phyloP scores from a whole-genome alignment of 2,113 vertebrate genomes.

The Silurus glanis region DNA sequence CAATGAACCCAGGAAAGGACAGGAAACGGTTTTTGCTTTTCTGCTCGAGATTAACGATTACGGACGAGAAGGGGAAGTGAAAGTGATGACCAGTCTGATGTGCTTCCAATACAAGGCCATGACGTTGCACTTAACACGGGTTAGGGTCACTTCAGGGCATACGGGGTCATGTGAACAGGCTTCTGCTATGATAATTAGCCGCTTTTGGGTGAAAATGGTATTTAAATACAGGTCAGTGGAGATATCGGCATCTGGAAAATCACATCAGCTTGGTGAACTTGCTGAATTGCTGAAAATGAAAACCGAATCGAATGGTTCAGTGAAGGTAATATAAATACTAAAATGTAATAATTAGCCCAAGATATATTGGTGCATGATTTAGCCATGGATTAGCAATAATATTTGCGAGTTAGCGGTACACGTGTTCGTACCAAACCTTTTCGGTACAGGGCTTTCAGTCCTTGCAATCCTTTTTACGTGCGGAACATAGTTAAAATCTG shows the following conservation, averaged over 20 bases:
- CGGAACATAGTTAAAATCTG: too few relatives aligned
- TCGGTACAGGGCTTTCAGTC: too few relatives aligned
- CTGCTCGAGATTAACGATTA: conserved; percentile 29
- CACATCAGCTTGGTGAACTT: not conserved
- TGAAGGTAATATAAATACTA: not conserved
- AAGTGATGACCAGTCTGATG: conserved; percentile 20
- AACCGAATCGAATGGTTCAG: too few relatives aligned
- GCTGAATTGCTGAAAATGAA: too few relatives aligned
- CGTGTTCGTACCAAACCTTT: too few relatives aligned
- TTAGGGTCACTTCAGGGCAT: conserved; percentile 15
- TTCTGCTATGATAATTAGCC: conserved; percentile 13
- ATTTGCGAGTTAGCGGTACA: too few relatives aligned
- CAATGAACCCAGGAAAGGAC: conserved; percentile 23
- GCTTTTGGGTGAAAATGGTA: not conserved
- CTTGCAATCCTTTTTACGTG: too few relatives aligned
- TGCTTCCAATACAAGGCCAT: not conserved
- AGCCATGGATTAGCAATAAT: too few relatives aligned
- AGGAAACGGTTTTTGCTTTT: conserved; percentile 59
- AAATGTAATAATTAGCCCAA: not conserved
- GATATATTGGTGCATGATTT: not conserved
- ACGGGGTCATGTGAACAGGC: conserved; percentile 3
- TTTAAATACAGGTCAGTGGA: not conserved
- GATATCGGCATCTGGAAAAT: not conserved
- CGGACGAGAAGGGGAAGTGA: not conserved
- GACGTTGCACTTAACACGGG: not conserved